Percentiles rank a stretch among this genome's conserved stretches.
Conservation (phyloP, 2,113 vertebrate genomes). For the Solea senegalensis region DNA sequence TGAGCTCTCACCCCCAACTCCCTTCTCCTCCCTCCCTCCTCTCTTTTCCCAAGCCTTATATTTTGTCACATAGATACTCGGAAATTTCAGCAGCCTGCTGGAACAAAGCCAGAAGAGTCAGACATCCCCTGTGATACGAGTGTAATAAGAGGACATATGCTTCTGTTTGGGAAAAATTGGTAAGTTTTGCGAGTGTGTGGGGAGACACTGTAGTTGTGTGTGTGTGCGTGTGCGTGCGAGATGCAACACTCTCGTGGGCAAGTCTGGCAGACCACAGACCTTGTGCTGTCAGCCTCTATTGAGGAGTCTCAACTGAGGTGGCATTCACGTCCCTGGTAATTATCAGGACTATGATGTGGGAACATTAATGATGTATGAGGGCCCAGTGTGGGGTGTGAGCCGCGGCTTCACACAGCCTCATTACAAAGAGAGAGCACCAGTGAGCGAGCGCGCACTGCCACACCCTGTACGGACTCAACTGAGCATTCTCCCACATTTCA, state of each 20-base stretch:
- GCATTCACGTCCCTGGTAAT: conserved; percentile 81
- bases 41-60: not conserved
- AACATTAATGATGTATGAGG: conserved; percentile 84
- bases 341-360: conserved; percentile 83
- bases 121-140: conserved; percentile 36
- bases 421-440: conserved; percentile 69
- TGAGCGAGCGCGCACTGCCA: conserved; percentile 36
- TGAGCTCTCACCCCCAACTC: not conserved
- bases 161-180: conserved; percentile 56
- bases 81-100: conserved; percentile 26
- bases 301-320: conserved; percentile 74
- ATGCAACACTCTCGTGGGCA: conserved; percentile 27
- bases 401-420: conserved; percentile 73
- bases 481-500: conserved; percentile 32
- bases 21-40: not conserved
- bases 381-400: conserved; percentile 73
- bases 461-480: conserved; percentile 32
- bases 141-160: conserved; percentile 57
- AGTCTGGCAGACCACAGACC: conserved; percentile 67
- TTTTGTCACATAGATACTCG: conserved; percentile 10
- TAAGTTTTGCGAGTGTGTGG: conserved; percentile 35
- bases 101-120: conserved; percentile 51
- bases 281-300: conserved; percentile 73
- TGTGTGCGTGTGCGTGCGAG: conserved; percentile 6
- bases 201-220: conserved; percentile 11